phyloP scores from a whole-genome alignment of 2,888 invertebrate species.

The Odontomyia ornata region DNA sequence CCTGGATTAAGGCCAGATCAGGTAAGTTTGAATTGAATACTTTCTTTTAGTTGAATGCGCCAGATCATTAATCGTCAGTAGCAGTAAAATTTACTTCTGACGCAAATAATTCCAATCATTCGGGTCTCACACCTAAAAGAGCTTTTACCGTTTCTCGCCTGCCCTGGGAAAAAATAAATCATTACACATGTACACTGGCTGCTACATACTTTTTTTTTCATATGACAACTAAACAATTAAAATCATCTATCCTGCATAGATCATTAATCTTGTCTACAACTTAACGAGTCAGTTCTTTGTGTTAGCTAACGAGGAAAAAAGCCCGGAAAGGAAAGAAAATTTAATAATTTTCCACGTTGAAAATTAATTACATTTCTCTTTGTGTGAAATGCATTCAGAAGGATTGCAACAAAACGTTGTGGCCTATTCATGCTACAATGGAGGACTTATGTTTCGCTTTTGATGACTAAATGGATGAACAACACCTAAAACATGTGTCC shows the following conservation, averaged over 20 bases:
- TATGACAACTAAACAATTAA: no score
- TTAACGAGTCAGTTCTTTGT: background rate
- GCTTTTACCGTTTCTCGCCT: no score
- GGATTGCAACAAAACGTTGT: background rate
- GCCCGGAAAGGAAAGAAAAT: background rate
- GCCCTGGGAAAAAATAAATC: no score
- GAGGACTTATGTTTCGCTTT: background rate
- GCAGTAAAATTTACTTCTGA: no score
- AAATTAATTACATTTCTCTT: background rate
- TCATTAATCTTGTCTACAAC: no score
- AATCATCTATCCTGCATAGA: no score
- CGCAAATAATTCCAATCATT: no score
- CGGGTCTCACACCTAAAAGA: no score
- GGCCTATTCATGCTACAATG: background rate
- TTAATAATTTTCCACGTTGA: background rate
- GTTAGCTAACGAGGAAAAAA: background rate
- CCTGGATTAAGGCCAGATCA: slow-evolving; percentile 95
- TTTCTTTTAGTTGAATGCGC: no score
- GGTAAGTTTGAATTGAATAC: slow-evolving; percentile 75
- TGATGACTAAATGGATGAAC: background rate
- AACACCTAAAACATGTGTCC: slow-evolving; percentile 37
- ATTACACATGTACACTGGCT: no score
- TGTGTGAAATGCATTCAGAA: background rate
- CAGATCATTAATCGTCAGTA: no score
- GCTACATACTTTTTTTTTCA: no score